Evolutionary conservation across 2,888 invertebrate genomes (phyloP).

Genomic region (Melikaiella ostensackeni): DNA sequence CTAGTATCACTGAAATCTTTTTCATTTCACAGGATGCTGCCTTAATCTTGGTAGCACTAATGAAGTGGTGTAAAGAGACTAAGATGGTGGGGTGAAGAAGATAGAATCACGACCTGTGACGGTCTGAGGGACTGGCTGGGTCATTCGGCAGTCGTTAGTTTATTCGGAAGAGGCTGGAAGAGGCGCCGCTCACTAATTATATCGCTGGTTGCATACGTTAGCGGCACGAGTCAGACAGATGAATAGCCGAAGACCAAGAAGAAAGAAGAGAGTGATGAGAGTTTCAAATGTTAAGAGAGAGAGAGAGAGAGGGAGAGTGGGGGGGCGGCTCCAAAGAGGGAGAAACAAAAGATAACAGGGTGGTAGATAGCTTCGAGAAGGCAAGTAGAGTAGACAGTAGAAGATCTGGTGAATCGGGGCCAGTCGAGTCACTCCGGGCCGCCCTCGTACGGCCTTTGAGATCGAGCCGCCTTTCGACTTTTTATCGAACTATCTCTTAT

Average conservation of each 20-base stretch:
- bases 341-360: slow-evolving; percentile 29
- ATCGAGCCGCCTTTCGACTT: slow-evolving; percentile 72
- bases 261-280: slow-evolving; percentile 49
- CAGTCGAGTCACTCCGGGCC: slow-evolving; percentile 74
- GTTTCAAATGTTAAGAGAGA: slow-evolving; percentile 19
- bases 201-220: slow-evolving; percentile 60
- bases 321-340: slow-evolving; percentile 3
- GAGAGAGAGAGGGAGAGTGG: slow-evolving; percentile 5
- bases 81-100: slow-evolving; percentile 44
- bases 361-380: slow-evolving; percentile 28
- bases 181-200: slow-evolving; percentile 70
- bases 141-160: slow-evolving; percentile 59
- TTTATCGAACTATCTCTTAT: slow-evolving; percentile 75
- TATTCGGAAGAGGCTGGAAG: slow-evolving; percentile 60
- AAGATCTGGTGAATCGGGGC: slow-evolving; percentile 64
- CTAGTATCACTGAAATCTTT: background rate
- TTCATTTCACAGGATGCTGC: background rate
- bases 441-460: slow-evolving; percentile 67
- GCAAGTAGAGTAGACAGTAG: slow-evolving; percentile 14
- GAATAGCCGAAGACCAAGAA: slow-evolving; percentile 56
- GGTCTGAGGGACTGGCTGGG: slow-evolving; percentile 49
- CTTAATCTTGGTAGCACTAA: slow-evolving; percentile 6
- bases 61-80: slow-evolving; percentile 47
- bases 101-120: slow-evolving; percentile 37
- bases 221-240: slow-evolving; percentile 55